A percentile compares a stretch with the other conserved stretches of the same genome.
Evolutionary conservation across 1,140 invertebrate genomes (phyloP).

Genomic region (Leucophenga varia): DNA sequence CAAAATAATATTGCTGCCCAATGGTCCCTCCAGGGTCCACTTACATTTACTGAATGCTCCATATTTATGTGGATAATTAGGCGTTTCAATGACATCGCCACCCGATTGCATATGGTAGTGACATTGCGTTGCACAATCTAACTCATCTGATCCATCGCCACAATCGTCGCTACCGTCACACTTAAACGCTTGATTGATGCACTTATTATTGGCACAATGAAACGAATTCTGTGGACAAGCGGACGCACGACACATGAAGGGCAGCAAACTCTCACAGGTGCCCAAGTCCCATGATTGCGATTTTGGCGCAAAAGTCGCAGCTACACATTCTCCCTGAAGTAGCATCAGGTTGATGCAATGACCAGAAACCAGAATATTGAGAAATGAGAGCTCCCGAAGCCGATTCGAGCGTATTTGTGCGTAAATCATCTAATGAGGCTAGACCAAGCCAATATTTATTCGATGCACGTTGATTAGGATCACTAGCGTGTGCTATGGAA

Average conservation of each 20-base stretch:
- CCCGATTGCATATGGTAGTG: constrained; percentile 91
- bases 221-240: constrained; percentile 91
- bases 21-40: constrained; percentile 95
- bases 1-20: constrained; percentile 90
- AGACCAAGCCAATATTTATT: constrained; percentile 84
- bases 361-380: constrained; percentile 92
- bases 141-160: constrained; percentile 87
- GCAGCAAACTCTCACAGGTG: constrained; percentile 89
- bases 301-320: constrained; percentile 72
- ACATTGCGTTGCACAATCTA: constrained; percentile 84
- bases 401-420: constrained; percentile 91
- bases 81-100: constrained; percentile 92
- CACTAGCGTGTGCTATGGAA: constrained; percentile 68
- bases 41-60: constrained; percentile 87
- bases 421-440: constrained; percentile 84
- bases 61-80: constrained; percentile 93
- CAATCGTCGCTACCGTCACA: constrained; percentile 94
- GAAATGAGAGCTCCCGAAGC: constrained; percentile 87
- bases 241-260: constrained; percentile 88
- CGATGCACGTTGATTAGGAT: constrained; percentile 60
- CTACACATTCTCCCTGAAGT: constrained; percentile 85
- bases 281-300: constrained; percentile 88
- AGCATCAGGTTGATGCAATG: constrained; percentile 81
- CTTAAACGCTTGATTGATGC: constrained; percentile 84
- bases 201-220: constrained; percentile 90